A percentile compares a stretch with the other conserved stretches of the same genome.
Conservation (phyloP, 35 echinoderm and acorn worm species). For the Heliocidaris erythrogramma region DNA sequence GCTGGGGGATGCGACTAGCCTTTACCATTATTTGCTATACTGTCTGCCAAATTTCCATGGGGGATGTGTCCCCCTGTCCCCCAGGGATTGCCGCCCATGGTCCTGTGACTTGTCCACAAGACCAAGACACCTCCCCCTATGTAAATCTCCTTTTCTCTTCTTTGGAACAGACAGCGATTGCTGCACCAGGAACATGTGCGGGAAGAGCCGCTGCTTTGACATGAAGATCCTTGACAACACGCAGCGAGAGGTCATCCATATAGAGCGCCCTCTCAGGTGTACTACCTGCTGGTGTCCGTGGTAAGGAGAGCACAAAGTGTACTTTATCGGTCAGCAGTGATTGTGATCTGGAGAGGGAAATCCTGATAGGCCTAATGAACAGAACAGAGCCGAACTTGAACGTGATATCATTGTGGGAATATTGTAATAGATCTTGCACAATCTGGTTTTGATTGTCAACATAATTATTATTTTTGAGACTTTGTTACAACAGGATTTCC, state of each 20-base stretch:
- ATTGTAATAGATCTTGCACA: background rate
- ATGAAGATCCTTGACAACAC: constrained; percentile 99
- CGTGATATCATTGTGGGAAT: background rate
- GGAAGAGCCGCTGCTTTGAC: constrained; percentile 85
- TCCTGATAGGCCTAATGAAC: background rate
- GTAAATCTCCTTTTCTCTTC: background rate
- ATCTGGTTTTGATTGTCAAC: too few species aligned
- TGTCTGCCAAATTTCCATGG: too few species aligned
- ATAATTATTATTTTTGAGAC: too few species aligned
- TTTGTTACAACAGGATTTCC: too few species aligned
- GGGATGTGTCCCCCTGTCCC: too few species aligned
- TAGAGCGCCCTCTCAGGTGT: constrained; percentile 81
- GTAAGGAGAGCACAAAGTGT: constrained; percentile 48
- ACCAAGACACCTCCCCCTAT: background rate
- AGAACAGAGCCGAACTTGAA: background rate
- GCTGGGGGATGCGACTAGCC: too few species aligned
- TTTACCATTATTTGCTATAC: too few species aligned
- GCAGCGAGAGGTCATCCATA: constrained; percentile 81
- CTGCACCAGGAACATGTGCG: constrained; percentile 88
- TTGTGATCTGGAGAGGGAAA: background rate
- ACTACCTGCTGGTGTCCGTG: constrained; percentile 97
- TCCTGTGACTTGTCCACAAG: too few species aligned
- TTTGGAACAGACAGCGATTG: constrained; percentile 83
- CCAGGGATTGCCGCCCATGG: too few species aligned
- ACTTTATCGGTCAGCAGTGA: background rate